Conservation (phyloP, 2,888 invertebrate species). For the Ecliptopera silaceata region DNA sequence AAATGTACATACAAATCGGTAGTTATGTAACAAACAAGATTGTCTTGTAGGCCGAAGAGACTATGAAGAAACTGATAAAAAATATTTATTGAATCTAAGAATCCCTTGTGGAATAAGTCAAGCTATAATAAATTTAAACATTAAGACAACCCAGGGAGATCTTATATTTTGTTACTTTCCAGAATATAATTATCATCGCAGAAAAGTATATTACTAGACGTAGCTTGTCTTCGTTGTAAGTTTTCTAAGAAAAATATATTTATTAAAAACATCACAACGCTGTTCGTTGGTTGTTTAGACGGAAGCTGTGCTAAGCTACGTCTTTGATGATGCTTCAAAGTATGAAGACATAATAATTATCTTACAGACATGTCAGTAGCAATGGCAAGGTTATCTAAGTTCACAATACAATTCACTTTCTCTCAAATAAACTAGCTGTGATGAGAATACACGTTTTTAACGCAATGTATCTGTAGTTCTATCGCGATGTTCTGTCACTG, state of each 20-base stretch:
- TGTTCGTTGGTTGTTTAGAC: too few species aligned
- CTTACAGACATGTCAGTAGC: conserved; percentile 11
- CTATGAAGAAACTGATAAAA: conserved; percentile 16
- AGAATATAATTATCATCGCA: too few species aligned
- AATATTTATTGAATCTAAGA: not conserved
- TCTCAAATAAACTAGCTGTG: conserved; percentile 46
- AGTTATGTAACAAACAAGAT: not conserved
- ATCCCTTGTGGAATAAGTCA: not conserved
- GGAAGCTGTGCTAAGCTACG: too few species aligned
- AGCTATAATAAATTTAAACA: too few species aligned
- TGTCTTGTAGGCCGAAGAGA: not conserved
- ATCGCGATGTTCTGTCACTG: conserved; percentile 42
- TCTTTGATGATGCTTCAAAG: not conserved
- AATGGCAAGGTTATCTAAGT: conserved; percentile 38
- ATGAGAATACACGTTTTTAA: conserved; percentile 46
- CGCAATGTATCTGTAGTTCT: conserved; percentile 41
- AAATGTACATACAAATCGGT: conserved; percentile 8
- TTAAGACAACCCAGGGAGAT: too few species aligned
- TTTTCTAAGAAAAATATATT: too few species aligned
- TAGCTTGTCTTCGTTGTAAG: too few species aligned
- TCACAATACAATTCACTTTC: conserved; percentile 45
- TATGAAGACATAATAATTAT: conserved; percentile 11
- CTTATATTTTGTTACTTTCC: too few species aligned
- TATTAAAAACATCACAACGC: too few species aligned
- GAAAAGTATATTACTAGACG: too few species aligned